These are phyloP conservation scores for Clanis bilineata DNA, from an alignment of 2,888 invertebrate genomes.

Conservation along the genomic window DNA sequence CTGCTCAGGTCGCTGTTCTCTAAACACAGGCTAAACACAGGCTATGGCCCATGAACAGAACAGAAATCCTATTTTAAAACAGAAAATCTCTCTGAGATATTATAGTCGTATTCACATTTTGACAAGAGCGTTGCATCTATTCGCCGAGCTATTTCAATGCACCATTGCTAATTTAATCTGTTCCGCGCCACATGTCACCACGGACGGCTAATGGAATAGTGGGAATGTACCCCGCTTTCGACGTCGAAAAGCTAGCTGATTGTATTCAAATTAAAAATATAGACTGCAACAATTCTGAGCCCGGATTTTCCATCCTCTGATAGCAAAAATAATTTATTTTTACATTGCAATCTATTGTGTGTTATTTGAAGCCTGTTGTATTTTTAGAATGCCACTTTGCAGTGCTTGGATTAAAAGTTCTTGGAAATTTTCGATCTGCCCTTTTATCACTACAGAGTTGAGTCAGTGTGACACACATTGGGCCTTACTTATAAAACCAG, in stretches of 20 bases:
- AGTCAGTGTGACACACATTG: too few relatives aligned
- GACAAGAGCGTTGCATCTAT: constrained; percentile 32
- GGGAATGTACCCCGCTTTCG: constrained; percentile 13
- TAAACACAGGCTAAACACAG: too few relatives aligned
- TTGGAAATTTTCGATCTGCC: too few relatives aligned
- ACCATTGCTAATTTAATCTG: constrained; percentile 36
- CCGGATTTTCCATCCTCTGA: neutral
- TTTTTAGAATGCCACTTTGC: too few relatives aligned
- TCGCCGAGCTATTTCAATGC: constrained; percentile 26
- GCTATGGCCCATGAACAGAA: neutral
- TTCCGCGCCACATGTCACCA: constrained; percentile 26
- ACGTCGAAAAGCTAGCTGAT: constrained; percentile 26
- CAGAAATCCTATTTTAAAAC: neutral
- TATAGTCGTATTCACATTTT: constrained; percentile 26
- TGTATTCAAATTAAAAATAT: constrained; percentile 4
- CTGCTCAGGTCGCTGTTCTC: too few relatives aligned
- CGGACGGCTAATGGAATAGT: constrained; percentile 22
- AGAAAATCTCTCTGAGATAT: neutral
- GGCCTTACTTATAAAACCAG: too few relatives aligned
- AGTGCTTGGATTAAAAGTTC: too few relatives aligned
- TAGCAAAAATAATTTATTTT: neutral
- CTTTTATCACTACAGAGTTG: too few relatives aligned
- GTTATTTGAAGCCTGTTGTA: too few relatives aligned
- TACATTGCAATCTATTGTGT: neutral
- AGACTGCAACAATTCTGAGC: neutral